Evolutionary conservation across 2,888 invertebrate genomes (phyloP), one percentile per base, ranked within the genome.

Genomic region (Aporophyla nigra): DNA sequence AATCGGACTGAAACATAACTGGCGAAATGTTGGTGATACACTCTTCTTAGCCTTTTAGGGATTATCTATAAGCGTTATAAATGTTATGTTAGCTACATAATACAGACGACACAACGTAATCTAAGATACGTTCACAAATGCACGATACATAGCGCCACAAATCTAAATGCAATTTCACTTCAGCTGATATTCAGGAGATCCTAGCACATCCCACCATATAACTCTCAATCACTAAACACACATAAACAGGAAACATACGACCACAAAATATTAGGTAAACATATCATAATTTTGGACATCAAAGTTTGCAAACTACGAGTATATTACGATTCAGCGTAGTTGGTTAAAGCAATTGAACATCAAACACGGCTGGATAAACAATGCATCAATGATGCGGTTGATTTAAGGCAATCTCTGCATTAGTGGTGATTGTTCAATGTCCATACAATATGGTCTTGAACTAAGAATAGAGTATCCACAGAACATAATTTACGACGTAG

Each of bases 261-360:
- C 21, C 21, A 33, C 24, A 66, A 81, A 49, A 33, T 33, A 74
- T 33, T 43, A 14, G 19, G 14, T n/a, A 62, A 77, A 83, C 56
- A n/a, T 1, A 67, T 56, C 58, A 67, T 59, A 16, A 56, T 53
- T 46, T 14, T 12, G 5, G 4, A 78, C 53, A 71, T 83, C 80
- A 71, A 78, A 83, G 78, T 78, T 78, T 58, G 46, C 66, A 67
- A 58, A 71, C 56, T 33, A 19, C 9, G 10, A 9, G 10, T 40
- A 54, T 40, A 54, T 49, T 7, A 67, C 56, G 51, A 63, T 77
- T 76, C 59, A 66, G 19, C 56, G 40, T 51, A 77, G 58, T 76
- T 76, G 24, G 46, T 33, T 33, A 58, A 77, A 62, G 14, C 61
- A 46, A 78, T 78, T 63, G 71, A 53, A 77, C 78, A 78, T 83